Evolutionary conservation across 2,888 invertebrate species (phyloP), one percentile per base, ranked within the genome.

Genomic region (Nephrotoma appendiculata): DNA sequence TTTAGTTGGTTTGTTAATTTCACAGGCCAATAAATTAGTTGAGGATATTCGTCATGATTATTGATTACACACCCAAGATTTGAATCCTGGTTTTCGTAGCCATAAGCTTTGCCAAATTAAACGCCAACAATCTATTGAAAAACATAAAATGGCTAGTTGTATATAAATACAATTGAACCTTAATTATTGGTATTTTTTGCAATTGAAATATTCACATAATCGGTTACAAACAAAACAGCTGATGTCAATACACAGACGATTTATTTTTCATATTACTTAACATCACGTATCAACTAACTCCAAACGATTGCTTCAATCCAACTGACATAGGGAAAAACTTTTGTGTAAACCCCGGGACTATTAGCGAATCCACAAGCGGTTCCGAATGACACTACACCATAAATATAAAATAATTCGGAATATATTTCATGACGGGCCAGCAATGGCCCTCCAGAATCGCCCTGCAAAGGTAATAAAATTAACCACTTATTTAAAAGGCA

Each of bases 381-480:
- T 43, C 93, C 92, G 87, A 92, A 90, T 2, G 93, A 93, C 2
- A 93, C 93, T 0, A 94, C 88, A 1, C 93, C 94, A 86, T 93
- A 89, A 0, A 93, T 88, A 84, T 91, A 90, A 88, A 92, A 92
- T 89, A 93, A 90, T 88, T 93, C 93, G 4, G 89, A 87, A 5
- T 89, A 86, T 5, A 88, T 87, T 1, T 41, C 6, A 88, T 90
- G 91, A 85, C 89, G 90, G 0, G 92, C 89, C 83, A 92, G 91
- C 41, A 95, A 90, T 0, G 95, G 95, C 1, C 95, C 94, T 12
- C 95, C 95, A 9, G 94, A 94, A 90, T 95, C 95, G 7, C 95
- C 94, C 92, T 83, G 11, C 5, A 83, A 41, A 6, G 12, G 12
- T 5, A 41, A 6, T 41, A 11, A 83, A 83, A n/a, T 42, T 41